Conservation (phyloP, 2,888 invertebrate species). For the Epirrhoe tristata region DNA sequence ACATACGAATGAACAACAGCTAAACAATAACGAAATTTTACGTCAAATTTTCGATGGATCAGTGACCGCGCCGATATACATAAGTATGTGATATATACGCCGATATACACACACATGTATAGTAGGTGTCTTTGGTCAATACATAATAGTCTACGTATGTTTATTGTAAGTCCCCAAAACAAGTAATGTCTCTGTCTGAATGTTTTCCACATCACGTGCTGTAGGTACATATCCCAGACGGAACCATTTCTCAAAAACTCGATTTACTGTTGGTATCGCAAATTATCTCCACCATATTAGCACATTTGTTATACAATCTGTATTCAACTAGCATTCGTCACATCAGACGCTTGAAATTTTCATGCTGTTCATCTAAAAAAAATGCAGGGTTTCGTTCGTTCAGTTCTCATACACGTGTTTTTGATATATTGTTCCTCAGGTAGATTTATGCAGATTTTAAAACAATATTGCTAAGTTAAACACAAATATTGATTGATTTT, state of each 20-base stretch:
- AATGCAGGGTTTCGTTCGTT: not conserved
- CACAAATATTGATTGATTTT: too few species aligned
- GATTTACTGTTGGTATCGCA: constrained; percentile 9
- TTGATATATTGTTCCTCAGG: not conserved
- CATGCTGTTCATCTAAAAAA: constrained; percentile 19
- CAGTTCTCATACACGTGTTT: not conserved
- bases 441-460: not conserved
- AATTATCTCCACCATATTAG: constrained; percentile 17
- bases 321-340: constrained; percentile 32
- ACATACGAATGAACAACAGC: too few species aligned
- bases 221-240: not conserved
- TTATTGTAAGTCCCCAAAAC: too few species aligned
- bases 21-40: too few species aligned
- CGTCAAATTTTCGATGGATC: too few species aligned
- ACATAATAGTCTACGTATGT: too few species aligned
- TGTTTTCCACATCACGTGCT: not conserved
- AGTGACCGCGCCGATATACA: too few species aligned
- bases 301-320: constrained; percentile 28
- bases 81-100: too few species aligned
- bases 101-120: too few species aligned
- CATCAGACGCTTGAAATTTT: constrained; percentile 35
- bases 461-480: not conserved
- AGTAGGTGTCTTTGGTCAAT: too few species aligned
- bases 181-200: too few species aligned
- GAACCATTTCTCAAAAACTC: not conserved